Base-by-base conservation (phyloP, 2,888 invertebrate genomes). In the Lottia gigantea region DNA sequence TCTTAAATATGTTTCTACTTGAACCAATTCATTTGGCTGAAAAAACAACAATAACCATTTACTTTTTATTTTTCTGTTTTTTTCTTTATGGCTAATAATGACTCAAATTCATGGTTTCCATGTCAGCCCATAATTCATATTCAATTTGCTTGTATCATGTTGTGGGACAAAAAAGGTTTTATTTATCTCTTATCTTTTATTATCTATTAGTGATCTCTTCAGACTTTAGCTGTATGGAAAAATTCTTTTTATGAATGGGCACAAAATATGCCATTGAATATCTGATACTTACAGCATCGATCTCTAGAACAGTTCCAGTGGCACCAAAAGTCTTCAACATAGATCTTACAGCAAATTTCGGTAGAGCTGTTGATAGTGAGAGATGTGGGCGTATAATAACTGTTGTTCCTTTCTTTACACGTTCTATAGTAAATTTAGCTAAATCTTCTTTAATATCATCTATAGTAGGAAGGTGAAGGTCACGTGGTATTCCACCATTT, bases 371-470 rank as follows among this genome's bases (percentile, higher is more conserved):
- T 64, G 77, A 79, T 31, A 77, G 74, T 40, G 78, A 80, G 15
- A 76, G 74, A 0, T 84, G 81, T 15, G 80, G 82, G 45, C 85
- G 75, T 40, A 88, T 86, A 46, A 85, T 80, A 6, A 89, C 88
- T 3, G 85, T 83, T 19, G 86, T 88, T 25, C 89, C 89, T 66
- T 87, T 87, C 65, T 83, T 80, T 23, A 89, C 85, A 15, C 86
- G 78, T 68, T 88, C 88, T 63, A 88, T 86, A 7, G 87, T 87
- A 73, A 88, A 88, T 76, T 86, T 86, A n/a, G 87, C 85, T 49
- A 87, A 78, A 73, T 88, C 89, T 67, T 87, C 87, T 66, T 87
- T 86, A 62, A 89, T 88, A 74, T 89, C 88, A 23, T 88, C 88
- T 62, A 88, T 84, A 12, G 88, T 88, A 0, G 89, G 89, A 40